A percentile compares a stretch with the other conserved stretches of the same genome.
phyloP scores from a whole-genome alignment of 2,113 vertebrate genomes.

The Polypterus senegalus region DNA sequence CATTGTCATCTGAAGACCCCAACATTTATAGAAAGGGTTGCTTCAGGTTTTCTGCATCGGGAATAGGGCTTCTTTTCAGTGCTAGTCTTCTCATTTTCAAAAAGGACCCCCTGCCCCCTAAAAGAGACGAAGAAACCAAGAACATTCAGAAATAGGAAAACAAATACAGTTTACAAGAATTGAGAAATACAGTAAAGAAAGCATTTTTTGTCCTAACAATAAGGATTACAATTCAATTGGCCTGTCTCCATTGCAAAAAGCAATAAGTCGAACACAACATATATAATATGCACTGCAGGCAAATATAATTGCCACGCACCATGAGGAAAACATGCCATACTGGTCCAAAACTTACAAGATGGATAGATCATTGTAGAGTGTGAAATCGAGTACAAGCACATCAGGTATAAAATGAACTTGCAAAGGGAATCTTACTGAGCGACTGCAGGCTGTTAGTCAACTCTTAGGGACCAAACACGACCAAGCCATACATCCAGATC shows the following conservation, averaged over 20 bases:
- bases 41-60: slow-evolving; percentile 37
- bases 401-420: too few species aligned
- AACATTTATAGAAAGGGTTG: slow-evolving; percentile 53
- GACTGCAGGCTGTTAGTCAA: too few species aligned
- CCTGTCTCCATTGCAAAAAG: background rate
- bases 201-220: too few species aligned
- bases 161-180: background rate
- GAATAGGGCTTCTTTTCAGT: background rate
- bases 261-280: background rate
- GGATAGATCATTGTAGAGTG: too few species aligned
- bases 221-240: background rate
- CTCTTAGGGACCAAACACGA: too few species aligned
- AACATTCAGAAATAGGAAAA: background rate
- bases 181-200: background rate
- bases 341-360: too few species aligned
- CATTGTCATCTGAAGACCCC: slow-evolving; percentile 46
- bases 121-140: slow-evolving; percentile 4
- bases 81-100: background rate
- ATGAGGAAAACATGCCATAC: background rate
- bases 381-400: too few species aligned
- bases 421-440: too few species aligned
- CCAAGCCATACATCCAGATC: too few species aligned
- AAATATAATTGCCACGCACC: background rate
- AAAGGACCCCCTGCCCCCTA: slow-evolving; percentile 21
- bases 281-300: background rate